Evolutionary conservation across 2,113 vertebrate genomes (phyloP).

Genomic region (Myrmecobius fasciatus): DNA sequence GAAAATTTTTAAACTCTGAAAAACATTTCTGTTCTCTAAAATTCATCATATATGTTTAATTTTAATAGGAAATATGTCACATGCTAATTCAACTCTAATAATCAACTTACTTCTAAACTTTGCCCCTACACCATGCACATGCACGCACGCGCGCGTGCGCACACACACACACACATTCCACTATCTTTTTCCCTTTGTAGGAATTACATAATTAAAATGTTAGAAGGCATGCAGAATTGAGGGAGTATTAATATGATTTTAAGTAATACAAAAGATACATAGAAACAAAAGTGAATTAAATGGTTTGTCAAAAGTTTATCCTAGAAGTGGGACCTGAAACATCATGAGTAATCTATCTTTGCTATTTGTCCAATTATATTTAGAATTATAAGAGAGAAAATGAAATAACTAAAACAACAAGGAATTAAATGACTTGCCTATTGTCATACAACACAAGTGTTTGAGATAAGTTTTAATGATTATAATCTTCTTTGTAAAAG

Average conservation of each 20-base stretch:
- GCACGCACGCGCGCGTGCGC: too few species aligned
- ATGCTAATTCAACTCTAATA: too few species aligned
- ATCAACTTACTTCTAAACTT: too few species aligned
- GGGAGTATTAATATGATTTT: not conserved
- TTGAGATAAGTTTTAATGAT: not conserved
- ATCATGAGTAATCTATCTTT: not conserved
- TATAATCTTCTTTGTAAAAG: not conserved
- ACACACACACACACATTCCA: too few species aligned
- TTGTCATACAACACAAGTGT: not conserved
- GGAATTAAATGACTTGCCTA: not conserved
- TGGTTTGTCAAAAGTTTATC: not conserved
- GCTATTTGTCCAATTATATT: not conserved
- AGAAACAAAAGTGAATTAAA: not conserved
- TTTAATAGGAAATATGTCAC: too few species aligned
- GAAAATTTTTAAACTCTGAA: conserved; percentile 2
- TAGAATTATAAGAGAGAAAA: not conserved
- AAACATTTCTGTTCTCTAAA: not conserved
- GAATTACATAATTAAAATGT: too few species aligned
- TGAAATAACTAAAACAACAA: not conserved
- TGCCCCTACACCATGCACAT: too few species aligned
- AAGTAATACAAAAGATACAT: not conserved
- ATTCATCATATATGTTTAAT: not conserved
- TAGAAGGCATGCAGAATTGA: not conserved
- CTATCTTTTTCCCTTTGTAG: too few species aligned
- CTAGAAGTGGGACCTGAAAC: not conserved